A percentile compares a stretch with the other conserved stretches of the same genome.
phyloP scores from a whole-genome alignment of 64 coral and sea anemone genomes.

The Montipora cactus region DNA sequence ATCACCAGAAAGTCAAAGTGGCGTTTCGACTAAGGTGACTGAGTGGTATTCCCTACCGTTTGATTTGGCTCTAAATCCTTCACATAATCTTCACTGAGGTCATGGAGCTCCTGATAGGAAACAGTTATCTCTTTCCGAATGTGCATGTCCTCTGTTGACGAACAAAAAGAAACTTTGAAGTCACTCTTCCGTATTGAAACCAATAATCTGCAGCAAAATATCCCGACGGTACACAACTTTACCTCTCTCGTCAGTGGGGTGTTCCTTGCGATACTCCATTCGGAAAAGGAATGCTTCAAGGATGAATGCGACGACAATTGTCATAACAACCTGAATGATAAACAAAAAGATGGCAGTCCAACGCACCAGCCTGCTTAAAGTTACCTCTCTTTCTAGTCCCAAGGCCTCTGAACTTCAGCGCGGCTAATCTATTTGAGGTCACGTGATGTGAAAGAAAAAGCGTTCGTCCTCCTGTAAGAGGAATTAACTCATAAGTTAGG shows the following conservation, averaged over 20 bases:
- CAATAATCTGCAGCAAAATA: background rate
- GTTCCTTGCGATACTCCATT: conserved; percentile 83
- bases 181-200: background rate
- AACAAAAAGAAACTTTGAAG: background rate
- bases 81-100: conserved; percentile 38
- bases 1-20: too few relatives aligned
- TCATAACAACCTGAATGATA: conserved; percentile 93
- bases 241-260: conserved; percentile 62
- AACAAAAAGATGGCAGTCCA: background rate
- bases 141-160: conserved; percentile 62
- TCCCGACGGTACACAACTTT: background rate
- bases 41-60: conserved; percentile 12
- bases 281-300: conserved; percentile 94
- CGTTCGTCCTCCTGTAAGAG: too few relatives aligned
- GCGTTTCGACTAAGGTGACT: background rate
- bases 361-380: background rate
- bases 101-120: conserved; percentile 78
- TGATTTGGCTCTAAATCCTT: conserved; percentile 54
- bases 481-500: too few relatives aligned
- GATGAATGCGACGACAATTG: conserved; percentile 94
- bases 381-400: background rate
- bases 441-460: too few relatives aligned
- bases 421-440: too few relatives aligned
- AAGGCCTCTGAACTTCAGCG: too few relatives aligned
- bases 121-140: conserved; percentile 75